Evolutionary conservation across 23 tunicate species (phyloP).

Genomic region (Oikopleura albicans): DNA sequence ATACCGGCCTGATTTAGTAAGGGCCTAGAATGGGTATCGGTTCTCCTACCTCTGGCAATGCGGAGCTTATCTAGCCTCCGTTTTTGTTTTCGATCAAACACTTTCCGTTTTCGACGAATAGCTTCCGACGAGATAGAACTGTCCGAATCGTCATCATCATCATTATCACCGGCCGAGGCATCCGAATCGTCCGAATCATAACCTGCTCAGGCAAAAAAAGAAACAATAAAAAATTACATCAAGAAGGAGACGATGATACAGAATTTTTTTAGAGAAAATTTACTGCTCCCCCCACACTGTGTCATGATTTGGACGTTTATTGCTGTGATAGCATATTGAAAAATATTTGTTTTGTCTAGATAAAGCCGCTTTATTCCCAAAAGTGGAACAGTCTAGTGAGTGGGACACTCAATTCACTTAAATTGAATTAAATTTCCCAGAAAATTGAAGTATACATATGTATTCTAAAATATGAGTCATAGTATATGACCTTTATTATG

Average conservation of each 20-base stretch:
- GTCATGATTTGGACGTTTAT: too few relatives aligned
- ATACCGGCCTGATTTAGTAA: not conserved
- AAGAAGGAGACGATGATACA: not conserved
- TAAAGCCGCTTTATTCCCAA: too few relatives aligned
- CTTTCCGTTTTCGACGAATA: not conserved
- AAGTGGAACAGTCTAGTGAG: too few relatives aligned
- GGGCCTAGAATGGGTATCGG: not conserved
- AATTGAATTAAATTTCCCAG: too few relatives aligned
- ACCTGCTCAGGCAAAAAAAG: too few relatives aligned
- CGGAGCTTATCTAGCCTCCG: not conserved
- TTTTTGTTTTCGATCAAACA: not conserved
- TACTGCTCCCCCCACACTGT: not conserved
- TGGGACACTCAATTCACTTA: too few relatives aligned
- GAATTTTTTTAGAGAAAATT: not conserved
- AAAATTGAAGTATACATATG: too few relatives aligned
- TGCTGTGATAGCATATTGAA: too few relatives aligned
- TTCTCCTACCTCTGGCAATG: not conserved
- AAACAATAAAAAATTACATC: not conserved
- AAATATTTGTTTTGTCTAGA: too few relatives aligned
- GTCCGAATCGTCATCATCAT: not conserved
- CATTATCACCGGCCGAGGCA: not conserved
- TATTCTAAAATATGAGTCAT: too few relatives aligned
- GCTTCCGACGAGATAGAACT: not conserved
- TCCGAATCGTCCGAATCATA: not conserved
- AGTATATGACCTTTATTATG: too few relatives aligned